These are phyloP conservation scores for Eudasyphora cyanicolor DNA, from an alignment of 2,888 invertebrate genomes.

Conservation along the genomic window DNA sequence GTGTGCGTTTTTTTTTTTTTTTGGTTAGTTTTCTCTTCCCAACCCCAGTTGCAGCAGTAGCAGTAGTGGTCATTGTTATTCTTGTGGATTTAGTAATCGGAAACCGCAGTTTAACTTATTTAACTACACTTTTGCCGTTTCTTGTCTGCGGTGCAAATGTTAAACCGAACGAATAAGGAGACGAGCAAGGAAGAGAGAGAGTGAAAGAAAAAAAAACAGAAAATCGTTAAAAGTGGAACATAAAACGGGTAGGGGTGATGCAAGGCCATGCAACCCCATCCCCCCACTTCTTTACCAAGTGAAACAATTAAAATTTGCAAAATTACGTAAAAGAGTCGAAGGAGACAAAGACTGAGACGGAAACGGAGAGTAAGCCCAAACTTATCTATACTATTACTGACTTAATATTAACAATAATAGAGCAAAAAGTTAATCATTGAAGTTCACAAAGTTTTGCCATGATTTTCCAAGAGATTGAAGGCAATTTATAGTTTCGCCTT, in stretches of 20 bases:
- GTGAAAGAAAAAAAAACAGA: constrained; percentile 2
- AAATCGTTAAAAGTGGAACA: not conserved
- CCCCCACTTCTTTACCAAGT: too few relatives aligned
- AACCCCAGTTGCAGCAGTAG: too few relatives aligned
- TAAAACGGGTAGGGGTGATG: not conserved
- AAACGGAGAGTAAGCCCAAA: constrained; percentile 22
- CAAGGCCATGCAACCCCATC: not conserved
- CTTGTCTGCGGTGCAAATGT: not conserved
- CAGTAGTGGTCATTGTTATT: constrained; percentile 32
- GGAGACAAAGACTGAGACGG: not conserved
- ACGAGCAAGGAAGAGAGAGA: not conserved
- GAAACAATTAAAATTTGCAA: constrained; percentile 30
- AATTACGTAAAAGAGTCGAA: not conserved
- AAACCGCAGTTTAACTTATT: constrained; percentile 39
- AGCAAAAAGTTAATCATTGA: constrained; percentile 57
- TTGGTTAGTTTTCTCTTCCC: not conserved
- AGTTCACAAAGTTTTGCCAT: constrained; percentile 50
- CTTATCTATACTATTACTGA: not conserved
- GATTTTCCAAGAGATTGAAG: constrained; percentile 39
- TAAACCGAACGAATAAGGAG: too few relatives aligned
- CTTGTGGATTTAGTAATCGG: constrained; percentile 17
- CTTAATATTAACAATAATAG: constrained; percentile 28
- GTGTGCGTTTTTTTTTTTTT: too few relatives aligned
- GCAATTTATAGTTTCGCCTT: constrained; percentile 41
- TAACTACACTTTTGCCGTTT: constrained; percentile 5